A percentile compares a stretch with the other conserved stretches of the same genome.
Evolutionary conservation across 2,888 invertebrate species (phyloP).

Genomic region (Idaea aversata): DNA sequence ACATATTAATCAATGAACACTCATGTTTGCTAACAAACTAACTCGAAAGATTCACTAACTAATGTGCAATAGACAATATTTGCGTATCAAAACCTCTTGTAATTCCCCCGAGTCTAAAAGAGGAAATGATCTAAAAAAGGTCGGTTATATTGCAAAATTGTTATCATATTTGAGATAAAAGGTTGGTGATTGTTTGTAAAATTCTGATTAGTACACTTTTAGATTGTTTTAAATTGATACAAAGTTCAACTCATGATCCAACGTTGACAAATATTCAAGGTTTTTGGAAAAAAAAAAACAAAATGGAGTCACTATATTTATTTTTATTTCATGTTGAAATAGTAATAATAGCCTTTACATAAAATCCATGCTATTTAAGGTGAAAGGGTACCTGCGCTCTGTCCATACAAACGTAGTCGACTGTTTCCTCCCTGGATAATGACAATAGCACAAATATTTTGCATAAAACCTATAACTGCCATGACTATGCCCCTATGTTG

Average conservation of each 20-base stretch:
- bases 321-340: not conserved
- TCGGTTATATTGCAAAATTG: not conserved
- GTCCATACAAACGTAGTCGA: too few species aligned
- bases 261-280: not conserved
- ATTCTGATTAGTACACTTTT: not conserved
- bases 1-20: not conserved
- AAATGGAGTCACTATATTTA: not conserved
- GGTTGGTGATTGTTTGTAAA: not conserved
- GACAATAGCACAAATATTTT: too few species aligned
- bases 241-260: not conserved
- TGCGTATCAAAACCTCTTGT: not conserved
- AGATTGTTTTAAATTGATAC: not conserved
- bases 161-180: not conserved
- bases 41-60: not conserved
- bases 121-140: not conserved
- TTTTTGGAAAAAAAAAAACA: not conserved
- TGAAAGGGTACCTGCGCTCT: too few species aligned
- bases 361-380: too few species aligned
- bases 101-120: not conserved
- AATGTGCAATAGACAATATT: not conserved
- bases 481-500: too few species aligned
- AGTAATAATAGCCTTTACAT: too few species aligned
- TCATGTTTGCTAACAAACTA: not conserved
- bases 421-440: too few species aligned
- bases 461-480: too few species aligned